phyloP scores from a whole-genome alignment of 2,797 vertebrate species.

The Pseudochromis fuscus region DNA sequence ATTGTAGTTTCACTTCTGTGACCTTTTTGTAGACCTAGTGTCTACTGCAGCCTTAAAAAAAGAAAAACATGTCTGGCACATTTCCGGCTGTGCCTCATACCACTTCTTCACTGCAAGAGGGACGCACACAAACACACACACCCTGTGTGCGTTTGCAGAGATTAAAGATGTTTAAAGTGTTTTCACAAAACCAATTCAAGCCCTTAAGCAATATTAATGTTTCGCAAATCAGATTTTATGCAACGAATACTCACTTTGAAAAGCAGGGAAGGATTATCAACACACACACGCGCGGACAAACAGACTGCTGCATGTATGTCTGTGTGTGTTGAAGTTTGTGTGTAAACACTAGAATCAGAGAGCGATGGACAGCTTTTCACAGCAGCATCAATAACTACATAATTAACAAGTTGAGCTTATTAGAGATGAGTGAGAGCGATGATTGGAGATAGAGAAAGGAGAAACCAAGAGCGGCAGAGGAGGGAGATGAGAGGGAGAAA shows the following conservation, averaged over 20 bases:
- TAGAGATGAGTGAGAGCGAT: constrained; percentile 14
- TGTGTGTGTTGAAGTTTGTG: background rate
- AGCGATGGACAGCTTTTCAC: constrained; percentile 4
- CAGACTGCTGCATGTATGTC: constrained; percentile 2
- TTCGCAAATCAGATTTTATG: constrained; percentile 62
- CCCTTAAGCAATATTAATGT: constrained; percentile 52
- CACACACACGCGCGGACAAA: constrained; percentile 7
- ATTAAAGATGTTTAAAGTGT: constrained; percentile 54
- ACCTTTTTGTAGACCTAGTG: constrained; percentile 36
- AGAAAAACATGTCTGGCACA: constrained; percentile 39
- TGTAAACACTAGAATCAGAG: background rate
- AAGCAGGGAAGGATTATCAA: constrained; percentile 2
- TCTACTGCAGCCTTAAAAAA: constrained; percentile 19
- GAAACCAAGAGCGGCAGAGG: constrained; percentile 22
- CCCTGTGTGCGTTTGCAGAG: constrained; percentile 17
- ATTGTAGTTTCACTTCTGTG: background rate
- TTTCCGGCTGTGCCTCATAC: constrained; percentile 43
- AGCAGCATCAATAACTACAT: background rate
- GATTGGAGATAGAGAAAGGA: constrained; percentile 13
- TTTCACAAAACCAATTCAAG: constrained; percentile 42
- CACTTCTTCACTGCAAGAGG: constrained; percentile 13
- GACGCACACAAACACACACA: constrained; percentile 4
- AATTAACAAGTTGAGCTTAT: constrained; percentile 26
- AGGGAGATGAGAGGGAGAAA: constrained; percentile 9
- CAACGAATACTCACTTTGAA: constrained; percentile 42